Evolutionary conservation across 53 echinoderm and acorn worm genomes (phyloP), one percentile per base, ranked within the genome.

Genomic region (Mesocentrotus franciscanus): DNA sequence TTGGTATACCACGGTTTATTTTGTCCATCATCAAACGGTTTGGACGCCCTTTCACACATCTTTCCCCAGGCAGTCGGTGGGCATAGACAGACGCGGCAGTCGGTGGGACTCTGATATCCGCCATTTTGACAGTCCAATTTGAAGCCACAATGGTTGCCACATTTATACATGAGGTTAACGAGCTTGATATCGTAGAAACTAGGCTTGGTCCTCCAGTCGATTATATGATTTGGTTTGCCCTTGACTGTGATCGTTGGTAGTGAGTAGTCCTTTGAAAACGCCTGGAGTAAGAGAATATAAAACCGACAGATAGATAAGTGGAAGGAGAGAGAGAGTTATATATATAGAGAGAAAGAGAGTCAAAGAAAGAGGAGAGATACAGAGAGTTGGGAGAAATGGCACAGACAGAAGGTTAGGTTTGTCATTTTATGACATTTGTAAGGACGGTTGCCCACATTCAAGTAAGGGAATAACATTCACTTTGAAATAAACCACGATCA

Each of bases 201-300:
- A 27, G 93, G 93, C 76, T 93, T 56, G 56, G 93, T 93, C 76
- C 93, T 72, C 93, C 93, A 93, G 55, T 93, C 93, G 76, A 93
- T 56, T 11, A 93, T 60, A 14, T 56, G 93, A 42, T 93, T 55
- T 4, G 93, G 93, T 42, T 75, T 24, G 10, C 56, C 93, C n/a
- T 75, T 72, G 59, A 93, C 93, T 12, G 93, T 93, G 78, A 93
- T 93, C 2, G 93, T 93, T 22, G 93, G 93, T 75, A 93, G 29
- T 8, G 93, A 22, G 42, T 15, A 93, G 58, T 93, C 56, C 76
- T 93, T 93, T 72, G 93, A 93, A 93, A 93, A 93, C 60, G 93
- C 93, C 93, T 93, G 93, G 70, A 68, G 1, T 2, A 70, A 15
- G 32, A 24, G 30, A 59, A 59, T 15, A 58, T 12, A 60, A 61